Conservation (phyloP, 2,113 vertebrate species). For the Nycticryphes semicollaris region DNA sequence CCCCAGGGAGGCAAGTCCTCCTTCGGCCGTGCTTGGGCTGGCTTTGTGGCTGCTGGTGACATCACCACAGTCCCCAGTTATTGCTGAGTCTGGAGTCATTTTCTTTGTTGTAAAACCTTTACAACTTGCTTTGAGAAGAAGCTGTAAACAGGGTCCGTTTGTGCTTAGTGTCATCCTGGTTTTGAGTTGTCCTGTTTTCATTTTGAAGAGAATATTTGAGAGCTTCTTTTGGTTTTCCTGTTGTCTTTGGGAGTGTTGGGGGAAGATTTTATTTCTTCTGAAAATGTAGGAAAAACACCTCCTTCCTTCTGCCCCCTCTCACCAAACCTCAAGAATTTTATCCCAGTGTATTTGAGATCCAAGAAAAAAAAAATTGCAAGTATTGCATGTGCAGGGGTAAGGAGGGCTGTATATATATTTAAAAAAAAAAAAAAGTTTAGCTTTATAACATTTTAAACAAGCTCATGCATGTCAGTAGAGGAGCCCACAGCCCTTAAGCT, state of each 20-base stretch:
- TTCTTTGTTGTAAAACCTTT: neutral
- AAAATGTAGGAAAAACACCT: neutral
- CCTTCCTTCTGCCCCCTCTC: neutral
- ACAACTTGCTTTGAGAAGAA: neutral
- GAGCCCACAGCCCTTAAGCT: neutral
- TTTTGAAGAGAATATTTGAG: neutral
- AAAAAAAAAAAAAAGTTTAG: neutral
- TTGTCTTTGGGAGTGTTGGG: neutral
- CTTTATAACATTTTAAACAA: neutral
- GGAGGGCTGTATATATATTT: neutral
- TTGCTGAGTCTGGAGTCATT: neutral
- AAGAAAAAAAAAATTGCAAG: neutral
- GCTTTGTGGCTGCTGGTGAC: neutral
- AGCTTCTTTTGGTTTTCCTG: neutral
- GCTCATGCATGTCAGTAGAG: neutral
- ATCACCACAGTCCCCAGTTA: neutral
- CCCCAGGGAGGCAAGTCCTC: neutral
- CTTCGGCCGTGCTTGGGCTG: fast-evolving
- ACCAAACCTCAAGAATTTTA: neutral
- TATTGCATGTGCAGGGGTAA: neutral
- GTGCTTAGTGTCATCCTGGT: neutral
- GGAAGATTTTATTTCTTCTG: neutral
- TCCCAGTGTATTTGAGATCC: neutral
- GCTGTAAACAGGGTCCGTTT: neutral
- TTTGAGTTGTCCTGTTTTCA: neutral